A percentile compares a stretch with the other conserved stretches of the same genome.
Conservation (phyloP, 2,113 vertebrate genomes). For the Chionomys nivalis region DNA sequence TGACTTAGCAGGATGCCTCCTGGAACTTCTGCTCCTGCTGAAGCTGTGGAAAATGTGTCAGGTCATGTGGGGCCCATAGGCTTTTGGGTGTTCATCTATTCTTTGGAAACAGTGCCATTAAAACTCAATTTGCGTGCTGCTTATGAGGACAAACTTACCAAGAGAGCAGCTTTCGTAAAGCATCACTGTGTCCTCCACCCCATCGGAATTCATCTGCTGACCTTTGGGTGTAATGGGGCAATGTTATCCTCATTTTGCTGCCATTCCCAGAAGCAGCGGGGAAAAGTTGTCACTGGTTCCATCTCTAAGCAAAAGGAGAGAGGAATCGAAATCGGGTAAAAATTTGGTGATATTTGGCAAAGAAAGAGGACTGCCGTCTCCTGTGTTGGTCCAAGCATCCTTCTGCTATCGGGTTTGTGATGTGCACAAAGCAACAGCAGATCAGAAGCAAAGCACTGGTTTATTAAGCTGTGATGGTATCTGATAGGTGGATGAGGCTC, state of each 20-base stretch:
- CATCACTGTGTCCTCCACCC: neutral
- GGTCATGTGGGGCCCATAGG: neutral
- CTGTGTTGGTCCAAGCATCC: neutral
- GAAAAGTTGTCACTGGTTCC: neutral
- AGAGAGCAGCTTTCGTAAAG: neutral
- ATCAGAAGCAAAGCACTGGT: neutral
- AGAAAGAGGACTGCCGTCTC: neutral
- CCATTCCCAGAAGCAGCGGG: neutral
- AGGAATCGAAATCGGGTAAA: neutral
- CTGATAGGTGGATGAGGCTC: neutral
- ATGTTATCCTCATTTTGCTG: neutral
- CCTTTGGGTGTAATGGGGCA: neutral
- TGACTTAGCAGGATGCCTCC: neutral
- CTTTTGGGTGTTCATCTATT: neutral
- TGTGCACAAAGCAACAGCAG: neutral
- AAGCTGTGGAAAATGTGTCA: constrained; percentile 31
- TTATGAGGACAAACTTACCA: neutral
- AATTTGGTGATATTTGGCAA: neutral
- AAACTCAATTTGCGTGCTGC: neutral
- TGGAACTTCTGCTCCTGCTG: neutral
- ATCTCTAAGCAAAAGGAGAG: neutral
- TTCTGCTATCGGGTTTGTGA: neutral
- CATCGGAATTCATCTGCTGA: neutral
- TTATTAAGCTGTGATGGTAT: neutral
- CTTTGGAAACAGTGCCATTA: neutral